Conservation (phyloP, 2,888 invertebrate species). For the Allolobophora icterica region DNA sequence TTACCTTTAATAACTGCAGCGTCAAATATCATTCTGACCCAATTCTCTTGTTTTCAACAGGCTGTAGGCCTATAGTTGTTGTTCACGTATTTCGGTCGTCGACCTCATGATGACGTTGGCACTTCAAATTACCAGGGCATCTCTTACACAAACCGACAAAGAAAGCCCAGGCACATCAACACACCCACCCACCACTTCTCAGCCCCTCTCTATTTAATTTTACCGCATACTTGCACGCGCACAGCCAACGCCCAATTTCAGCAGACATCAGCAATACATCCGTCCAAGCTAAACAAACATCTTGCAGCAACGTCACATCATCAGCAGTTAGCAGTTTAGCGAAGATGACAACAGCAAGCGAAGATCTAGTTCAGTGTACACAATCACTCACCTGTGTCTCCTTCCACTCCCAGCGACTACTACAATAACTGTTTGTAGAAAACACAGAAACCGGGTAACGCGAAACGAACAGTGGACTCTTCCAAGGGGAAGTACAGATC, state of each 20-base stretch:
- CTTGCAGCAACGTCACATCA: not conserved
- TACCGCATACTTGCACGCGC: not conserved
- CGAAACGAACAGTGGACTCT: not conserved
- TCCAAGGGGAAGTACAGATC: not conserved
- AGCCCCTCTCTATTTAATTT: not conserved
- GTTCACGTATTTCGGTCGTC: not conserved
- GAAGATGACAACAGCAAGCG: not conserved
- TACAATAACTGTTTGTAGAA: not conserved
- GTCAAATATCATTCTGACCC: not conserved
- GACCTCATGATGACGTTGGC: not conserved
- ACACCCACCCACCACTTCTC: not conserved
- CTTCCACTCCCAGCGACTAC: not conserved
- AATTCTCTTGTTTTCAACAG: not conserved
- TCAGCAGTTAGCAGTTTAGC: too few relatives aligned
- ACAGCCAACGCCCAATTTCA: not conserved
- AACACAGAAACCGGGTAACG: conserved; percentile 1
- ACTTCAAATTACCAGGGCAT: conserved; percentile 9
- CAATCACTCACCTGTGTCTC: not conserved
- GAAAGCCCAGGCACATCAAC: not conserved
- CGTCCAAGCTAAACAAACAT: not conserved
- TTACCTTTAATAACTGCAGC: not conserved
- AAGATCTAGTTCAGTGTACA: not conserved
- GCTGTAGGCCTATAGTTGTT: too few relatives aligned
- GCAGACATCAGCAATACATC: not conserved
- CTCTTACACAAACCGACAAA: not conserved